phyloP scores from a whole-genome alignment of 1,140 invertebrate species.

The Eupristina koningsbergeri region DNA sequence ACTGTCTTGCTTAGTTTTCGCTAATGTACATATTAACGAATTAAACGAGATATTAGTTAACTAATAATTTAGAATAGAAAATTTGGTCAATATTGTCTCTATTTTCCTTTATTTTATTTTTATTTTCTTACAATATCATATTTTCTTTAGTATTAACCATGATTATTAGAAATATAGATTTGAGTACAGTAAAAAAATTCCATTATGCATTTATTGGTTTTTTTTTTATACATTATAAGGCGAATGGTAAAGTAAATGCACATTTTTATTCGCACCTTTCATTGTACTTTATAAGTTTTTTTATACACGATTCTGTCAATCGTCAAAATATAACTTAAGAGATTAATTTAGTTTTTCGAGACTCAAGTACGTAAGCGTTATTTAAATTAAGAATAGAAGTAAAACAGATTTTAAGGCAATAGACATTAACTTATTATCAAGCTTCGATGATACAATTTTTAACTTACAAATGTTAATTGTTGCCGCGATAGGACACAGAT shows the following conservation, averaged over 20 bases:
- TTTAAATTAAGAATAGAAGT: conserved; percentile 41
- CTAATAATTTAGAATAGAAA: conserved; percentile 32
- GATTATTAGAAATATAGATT: conserved; percentile 36
- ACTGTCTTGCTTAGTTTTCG: conserved; percentile 27
- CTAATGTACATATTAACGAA: conserved; percentile 34
- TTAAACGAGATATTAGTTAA: conserved; percentile 38
- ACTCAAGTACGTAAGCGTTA: conserved; percentile 36
- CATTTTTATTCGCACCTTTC: conserved; percentile 34
- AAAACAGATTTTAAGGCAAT: conserved; percentile 40
- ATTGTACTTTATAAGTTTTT: conserved; percentile 28
- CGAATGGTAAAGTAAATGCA: conserved; percentile 49
- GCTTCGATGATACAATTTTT: conserved; percentile 43
- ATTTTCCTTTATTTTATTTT: not conserved
- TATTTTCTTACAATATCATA: conserved; percentile 33
- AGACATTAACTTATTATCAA: conserved; percentile 46
- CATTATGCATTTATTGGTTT: conserved; percentile 46
- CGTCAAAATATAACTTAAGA: conserved; percentile 46
- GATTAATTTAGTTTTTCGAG: conserved; percentile 41
- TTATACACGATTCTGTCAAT: conserved; percentile 46
- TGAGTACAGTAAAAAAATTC: conserved; percentile 39
- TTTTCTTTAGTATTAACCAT: conserved; percentile 32
- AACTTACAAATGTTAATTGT: conserved; percentile 40
- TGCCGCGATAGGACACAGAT: conserved; percentile 34
- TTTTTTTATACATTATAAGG: conserved; percentile 47
- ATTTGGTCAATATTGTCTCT: not conserved